Conservation (phyloP, 2,888 invertebrate species). For the Amiota mariae region DNA sequence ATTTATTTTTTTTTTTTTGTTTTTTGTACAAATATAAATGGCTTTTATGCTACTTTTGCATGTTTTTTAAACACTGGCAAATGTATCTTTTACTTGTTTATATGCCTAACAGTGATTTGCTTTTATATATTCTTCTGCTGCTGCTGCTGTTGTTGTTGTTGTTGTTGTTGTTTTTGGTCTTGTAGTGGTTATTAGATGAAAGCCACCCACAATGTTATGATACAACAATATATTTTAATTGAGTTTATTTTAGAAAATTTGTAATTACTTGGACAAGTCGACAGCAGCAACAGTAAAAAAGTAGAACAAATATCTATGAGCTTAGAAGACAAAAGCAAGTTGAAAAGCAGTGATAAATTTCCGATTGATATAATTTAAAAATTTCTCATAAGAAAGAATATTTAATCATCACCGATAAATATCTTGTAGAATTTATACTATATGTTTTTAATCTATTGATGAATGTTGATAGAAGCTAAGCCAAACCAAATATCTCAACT, state of each 20-base stretch:
- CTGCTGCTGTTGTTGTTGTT: background rate
- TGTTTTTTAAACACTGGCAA: background rate
- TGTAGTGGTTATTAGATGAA: background rate
- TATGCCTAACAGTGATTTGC: slow-evolving; percentile 9
- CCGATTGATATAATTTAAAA: background rate
- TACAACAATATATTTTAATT: background rate
- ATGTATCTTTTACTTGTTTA: slow-evolving; percentile 8
- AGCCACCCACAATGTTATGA: slow-evolving; percentile 19
- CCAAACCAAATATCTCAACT: background rate
- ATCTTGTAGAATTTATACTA: background rate
- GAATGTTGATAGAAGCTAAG: too few species aligned
- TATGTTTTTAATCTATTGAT: too few species aligned
- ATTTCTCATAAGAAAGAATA: too few species aligned
- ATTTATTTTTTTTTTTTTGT: too few species aligned
- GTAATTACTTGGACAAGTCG: slow-evolving; percentile 2
- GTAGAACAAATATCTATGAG: background rate
- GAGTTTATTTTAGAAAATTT: slow-evolving; percentile 13
- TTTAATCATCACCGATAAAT: too few species aligned
- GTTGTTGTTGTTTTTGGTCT: background rate
- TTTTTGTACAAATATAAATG: slow-evolving; percentile 10
- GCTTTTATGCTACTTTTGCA: background rate
- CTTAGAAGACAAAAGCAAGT: background rate
- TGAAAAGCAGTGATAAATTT: background rate
- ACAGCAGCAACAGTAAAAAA: background rate
- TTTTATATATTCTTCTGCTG: background rate